Evolutionary conservation across 2,797 vertebrate species (phyloP), one percentile per base, ranked within the genome.

Genomic region (Danio aesculapii): DNA sequence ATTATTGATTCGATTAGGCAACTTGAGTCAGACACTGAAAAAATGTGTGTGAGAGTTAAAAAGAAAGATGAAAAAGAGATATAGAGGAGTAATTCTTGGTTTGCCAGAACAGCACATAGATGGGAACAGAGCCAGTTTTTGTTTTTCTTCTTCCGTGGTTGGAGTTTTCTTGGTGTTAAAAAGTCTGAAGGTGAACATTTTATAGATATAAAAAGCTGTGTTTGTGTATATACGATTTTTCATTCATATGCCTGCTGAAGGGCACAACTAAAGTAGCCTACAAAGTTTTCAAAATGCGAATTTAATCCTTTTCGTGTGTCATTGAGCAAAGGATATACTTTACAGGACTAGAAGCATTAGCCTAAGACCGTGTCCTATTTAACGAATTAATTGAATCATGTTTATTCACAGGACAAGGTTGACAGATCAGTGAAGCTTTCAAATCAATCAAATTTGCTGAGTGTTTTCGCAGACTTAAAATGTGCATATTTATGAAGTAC

Each of bases 161-260:
- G 30, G 3, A 30, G 30, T 30, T 30, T 11, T 2, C 21, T 62
- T 39, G 10, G 11, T 74, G 19, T 53, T 55, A 14, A 66, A 63
- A 55, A 52, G 30, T 43, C 47, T 75, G 7, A 75, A 77, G 75
- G 62, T 66, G 41, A 66, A 53, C n/a, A 50, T 75, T 75, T 63
- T 9, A 30, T 8, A 14, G 46, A 59, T 14, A 73, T 19, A 53
- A 14, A 58, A 57, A 19, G 39, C 1, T 30, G 30, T 30, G 30
- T 30, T 30, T 30, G 30, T 30, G 30, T 30, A 39, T 30, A 39
- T 70, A 16, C 16, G 8, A 4, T 6, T 44, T 71, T 72, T 11
- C 39, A 57, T 44, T 72, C 11, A 44, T 41, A 8, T 72, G 39
- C 47, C 55, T 16, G 44, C 13, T 44, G n/a, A 6, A 30, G 53